These are phyloP conservation scores for Sterna hirundo DNA, from an alignment of 2,113 vertebrate genomes.

Conservation along the genomic window DNA sequence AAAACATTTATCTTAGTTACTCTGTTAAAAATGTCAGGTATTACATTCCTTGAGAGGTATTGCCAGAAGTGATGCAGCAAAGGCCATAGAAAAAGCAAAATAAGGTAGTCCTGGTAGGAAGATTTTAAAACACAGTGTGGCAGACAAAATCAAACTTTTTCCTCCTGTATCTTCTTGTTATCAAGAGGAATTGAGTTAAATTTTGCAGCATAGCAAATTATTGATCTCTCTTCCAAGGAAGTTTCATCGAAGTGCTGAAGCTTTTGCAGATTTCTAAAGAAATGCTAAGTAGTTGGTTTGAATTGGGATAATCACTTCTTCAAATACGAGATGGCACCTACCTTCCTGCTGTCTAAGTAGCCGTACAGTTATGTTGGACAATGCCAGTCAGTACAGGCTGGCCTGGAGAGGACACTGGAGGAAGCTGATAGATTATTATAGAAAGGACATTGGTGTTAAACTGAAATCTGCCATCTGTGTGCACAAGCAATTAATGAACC, in stretches of 20 bases:
- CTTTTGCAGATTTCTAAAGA: constrained; percentile 35
- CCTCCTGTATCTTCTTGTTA: neutral
- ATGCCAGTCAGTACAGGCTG: neutral
- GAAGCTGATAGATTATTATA: constrained; percentile 22
- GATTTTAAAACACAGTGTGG: neutral
- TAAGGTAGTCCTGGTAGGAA: neutral
- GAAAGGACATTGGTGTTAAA: constrained; percentile 6
- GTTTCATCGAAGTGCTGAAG: constrained; percentile 33
- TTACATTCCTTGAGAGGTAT: neutral
- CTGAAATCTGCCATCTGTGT: constrained; percentile 28
- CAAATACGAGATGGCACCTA: constrained; percentile 14
- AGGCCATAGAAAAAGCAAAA: neutral
- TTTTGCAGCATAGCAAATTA: constrained; percentile 32
- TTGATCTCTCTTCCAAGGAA: constrained; percentile 16
- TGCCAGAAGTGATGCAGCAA: neutral
- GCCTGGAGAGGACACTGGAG: constrained; percentile 5
- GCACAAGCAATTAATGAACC: neutral
- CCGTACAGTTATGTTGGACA: neutral
- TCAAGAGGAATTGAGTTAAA: constrained; percentile 24
- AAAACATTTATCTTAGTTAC: neutral
- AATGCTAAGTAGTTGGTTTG: constrained; percentile 16
- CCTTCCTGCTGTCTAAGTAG: neutral
- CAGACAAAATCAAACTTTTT: neutral
- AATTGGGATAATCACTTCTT: constrained; percentile 38
- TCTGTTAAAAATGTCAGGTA: neutral